Conservation (phyloP, 23 tunicate genomes). For the Ascidia mentula region DNA sequence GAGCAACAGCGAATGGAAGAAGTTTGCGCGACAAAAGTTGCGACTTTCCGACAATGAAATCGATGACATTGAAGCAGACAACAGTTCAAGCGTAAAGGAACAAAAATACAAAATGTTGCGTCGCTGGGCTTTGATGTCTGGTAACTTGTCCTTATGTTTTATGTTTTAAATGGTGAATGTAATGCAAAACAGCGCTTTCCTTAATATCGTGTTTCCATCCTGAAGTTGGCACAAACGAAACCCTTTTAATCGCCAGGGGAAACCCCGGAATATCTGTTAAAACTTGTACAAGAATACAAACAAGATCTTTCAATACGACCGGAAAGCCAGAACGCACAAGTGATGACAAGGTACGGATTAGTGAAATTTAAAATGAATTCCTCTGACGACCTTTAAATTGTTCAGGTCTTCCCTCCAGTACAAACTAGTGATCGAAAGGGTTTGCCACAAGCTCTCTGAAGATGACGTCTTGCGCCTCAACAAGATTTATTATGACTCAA, state of each 20-base stretch:
- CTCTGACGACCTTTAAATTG: not conserved
- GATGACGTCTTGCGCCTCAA: not conserved
- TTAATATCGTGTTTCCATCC: too few species aligned
- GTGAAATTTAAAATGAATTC: not conserved
- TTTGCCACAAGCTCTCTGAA: not conserved
- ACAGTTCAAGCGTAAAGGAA: not conserved
- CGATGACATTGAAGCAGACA: not conserved
- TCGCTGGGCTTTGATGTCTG: constrained; percentile 4
- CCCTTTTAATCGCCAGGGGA: too few species aligned
- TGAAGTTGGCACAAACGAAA: too few species aligned
- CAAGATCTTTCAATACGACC: not conserved
- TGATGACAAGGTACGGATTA: not conserved
- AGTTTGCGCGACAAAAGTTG: constrained; percentile 9
- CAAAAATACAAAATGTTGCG: constrained; percentile 1
- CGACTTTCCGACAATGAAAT: constrained; percentile 5
- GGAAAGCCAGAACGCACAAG: not conserved
- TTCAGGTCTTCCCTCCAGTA: not conserved
- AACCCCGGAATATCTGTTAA: not conserved
- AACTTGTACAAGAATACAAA: not conserved
- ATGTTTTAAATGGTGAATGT: too few species aligned
- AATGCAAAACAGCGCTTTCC: too few species aligned
- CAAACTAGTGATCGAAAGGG: not conserved
- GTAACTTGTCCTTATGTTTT: not conserved
- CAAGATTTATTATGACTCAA: not conserved
- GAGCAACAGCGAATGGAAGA: constrained; percentile 15